Percentiles rank a stretch among this genome's conserved stretches.
phyloP scores from a whole-genome alignment of 2,113 vertebrate genomes.

The Zapornia atra region DNA sequence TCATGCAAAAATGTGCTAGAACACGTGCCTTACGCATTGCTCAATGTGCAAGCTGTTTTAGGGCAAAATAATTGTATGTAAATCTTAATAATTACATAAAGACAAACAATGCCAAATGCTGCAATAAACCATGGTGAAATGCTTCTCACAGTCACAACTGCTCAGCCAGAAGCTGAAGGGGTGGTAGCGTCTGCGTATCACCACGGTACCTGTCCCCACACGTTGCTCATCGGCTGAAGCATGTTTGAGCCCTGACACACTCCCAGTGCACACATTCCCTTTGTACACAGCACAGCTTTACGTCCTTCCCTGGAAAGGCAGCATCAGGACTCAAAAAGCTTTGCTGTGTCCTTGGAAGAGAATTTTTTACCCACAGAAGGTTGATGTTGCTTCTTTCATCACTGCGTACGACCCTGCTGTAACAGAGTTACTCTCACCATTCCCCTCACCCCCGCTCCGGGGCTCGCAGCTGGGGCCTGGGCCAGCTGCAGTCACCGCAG shows the following conservation, averaged over 20 bases:
- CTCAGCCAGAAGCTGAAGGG: background rate
- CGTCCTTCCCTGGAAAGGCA: background rate
- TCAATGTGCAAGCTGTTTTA: background rate
- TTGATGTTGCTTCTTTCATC: accelerated
- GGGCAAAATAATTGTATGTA: background rate
- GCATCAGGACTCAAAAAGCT: background rate
- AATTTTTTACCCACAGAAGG: background rate
- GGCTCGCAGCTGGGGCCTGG: no score
- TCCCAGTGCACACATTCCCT: background rate
- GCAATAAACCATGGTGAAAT: background rate
- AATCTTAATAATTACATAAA: background rate
- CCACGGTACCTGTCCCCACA: background rate
- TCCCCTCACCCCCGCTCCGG: background rate
- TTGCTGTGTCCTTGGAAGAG: background rate
- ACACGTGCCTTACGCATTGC: background rate
- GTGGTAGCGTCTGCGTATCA: background rate
- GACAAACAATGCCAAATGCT: background rate
- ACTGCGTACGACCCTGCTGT: background rate
- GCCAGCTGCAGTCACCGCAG: background rate
- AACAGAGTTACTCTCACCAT: background rate
- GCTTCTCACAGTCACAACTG: background rate
- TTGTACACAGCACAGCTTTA: background rate
- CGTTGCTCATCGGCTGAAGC: background rate
- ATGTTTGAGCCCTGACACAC: background rate
- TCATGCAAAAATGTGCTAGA: background rate